Conservation (phyloP, 2,888 invertebrate species). For the Monoplex corrugatus region DNA sequence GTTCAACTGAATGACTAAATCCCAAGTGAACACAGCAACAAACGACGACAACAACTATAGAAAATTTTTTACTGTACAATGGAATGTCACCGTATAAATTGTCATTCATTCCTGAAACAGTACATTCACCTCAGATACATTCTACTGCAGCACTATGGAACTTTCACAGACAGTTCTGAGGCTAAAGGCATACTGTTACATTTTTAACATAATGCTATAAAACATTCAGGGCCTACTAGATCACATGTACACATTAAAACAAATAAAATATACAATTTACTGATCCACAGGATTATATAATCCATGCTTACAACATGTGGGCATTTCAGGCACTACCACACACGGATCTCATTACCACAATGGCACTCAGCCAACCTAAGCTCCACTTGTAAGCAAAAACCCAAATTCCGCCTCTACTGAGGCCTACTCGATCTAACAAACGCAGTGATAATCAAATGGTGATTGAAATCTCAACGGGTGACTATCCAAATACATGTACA, state of each 20-base stretch:
- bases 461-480: too few species aligned
- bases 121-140: neutral
- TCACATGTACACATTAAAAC: neutral
- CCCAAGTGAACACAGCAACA: neutral
- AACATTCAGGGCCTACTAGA: neutral
- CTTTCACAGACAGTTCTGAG: neutral
- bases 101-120: too few species aligned
- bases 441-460: too few species aligned
- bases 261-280: neutral
- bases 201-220: neutral
- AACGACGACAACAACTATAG: neutral
- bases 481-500: too few species aligned
- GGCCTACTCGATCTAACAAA: too few species aligned
- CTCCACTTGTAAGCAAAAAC: too few species aligned
- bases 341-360: neutral
- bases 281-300: neutral
- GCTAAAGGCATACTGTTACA: neutral
- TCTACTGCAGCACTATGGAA: neutral
- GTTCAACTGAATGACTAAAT: neutral
- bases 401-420: too few species aligned
- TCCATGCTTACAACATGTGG: neutral
- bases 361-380: neutral
- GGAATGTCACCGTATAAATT: too few species aligned
- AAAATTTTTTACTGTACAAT: neutral
- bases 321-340: neutral